These are phyloP conservation scores for Marronus borbonicus DNA, from an alignment of 2,888 invertebrate genomes.

Conservation along the genomic window DNA sequence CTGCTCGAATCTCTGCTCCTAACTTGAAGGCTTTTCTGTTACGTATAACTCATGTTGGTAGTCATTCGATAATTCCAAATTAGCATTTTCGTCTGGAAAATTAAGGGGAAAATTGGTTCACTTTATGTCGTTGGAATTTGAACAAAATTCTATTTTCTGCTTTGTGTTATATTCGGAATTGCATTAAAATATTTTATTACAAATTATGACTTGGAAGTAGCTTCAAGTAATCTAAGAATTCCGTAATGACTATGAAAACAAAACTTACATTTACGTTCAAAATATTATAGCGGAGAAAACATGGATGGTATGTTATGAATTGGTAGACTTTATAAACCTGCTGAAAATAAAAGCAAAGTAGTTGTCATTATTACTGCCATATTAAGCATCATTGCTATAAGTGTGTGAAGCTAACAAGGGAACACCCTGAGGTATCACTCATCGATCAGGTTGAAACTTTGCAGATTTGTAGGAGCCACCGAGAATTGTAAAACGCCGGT, in stretches of 20 bases:
- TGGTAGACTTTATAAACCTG: too few species aligned
- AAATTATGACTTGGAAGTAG: neutral
- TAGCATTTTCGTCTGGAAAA: conserved; percentile 18
- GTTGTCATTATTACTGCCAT: too few species aligned
- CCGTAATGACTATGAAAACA: neutral
- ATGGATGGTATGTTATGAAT: too few species aligned
- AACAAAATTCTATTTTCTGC: conserved; percentile 12
- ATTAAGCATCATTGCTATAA: too few species aligned
- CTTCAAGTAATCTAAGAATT: neutral
- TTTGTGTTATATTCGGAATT: neutral
- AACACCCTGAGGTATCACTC: too few species aligned
- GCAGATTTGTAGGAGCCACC: too few species aligned
- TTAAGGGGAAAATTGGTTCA: conserved; percentile 13
- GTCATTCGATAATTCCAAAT: conserved; percentile 17
- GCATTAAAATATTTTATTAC: neutral
- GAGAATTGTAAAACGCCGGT: too few species aligned
- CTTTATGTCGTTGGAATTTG: neutral
- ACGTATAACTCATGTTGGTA: conserved; percentile 28
- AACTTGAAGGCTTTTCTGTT: conserved; percentile 14
- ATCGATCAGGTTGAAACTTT: too few species aligned
- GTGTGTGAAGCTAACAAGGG: too few species aligned
- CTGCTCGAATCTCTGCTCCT: neutral
- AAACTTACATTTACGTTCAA: too few species aligned
- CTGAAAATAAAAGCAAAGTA: too few species aligned
- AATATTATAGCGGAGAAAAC: too few species aligned